Percentiles rank a stretch among this genome's conserved stretches.
Evolutionary conservation across 1,140 invertebrate genomes (phyloP).

Genomic region (Zelostemma sp.): DNA sequence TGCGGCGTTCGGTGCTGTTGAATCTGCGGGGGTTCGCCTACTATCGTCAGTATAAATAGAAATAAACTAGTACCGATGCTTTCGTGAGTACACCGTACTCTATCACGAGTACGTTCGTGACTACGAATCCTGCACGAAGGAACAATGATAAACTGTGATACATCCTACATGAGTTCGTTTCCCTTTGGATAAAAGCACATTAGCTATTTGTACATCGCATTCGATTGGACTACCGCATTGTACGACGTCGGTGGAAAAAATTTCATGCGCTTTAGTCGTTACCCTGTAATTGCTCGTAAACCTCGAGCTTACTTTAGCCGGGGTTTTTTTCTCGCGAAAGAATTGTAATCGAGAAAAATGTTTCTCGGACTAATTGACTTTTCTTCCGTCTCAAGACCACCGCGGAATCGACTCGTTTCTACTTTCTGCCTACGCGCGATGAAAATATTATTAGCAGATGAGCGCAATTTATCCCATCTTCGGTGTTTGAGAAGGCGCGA

Average conservation of each 20-base stretch:
- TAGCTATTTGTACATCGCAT: conserved; percentile 27
- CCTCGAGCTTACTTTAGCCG: not conserved
- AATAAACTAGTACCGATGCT: conserved; percentile 42
- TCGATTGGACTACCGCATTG: conserved; percentile 21
- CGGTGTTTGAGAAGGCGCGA: not conserved
- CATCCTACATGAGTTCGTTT: conserved; percentile 41
- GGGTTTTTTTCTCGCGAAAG: not conserved
- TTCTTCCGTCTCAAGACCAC: not conserved
- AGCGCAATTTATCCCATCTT: conserved; percentile 16
- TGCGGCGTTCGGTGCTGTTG: conserved; percentile 2
- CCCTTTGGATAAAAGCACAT: conserved; percentile 30
- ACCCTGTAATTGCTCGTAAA: conserved; percentile 3
- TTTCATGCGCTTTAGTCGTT: conserved; percentile 8
- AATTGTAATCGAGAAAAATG: no score
- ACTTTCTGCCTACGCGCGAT: not conserved
- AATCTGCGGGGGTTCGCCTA: conserved; percentile 12
- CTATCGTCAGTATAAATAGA: conserved; percentile 23
- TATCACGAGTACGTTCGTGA: conserved; percentile 43
- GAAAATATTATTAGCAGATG: conserved; percentile 16
- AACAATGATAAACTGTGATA: conserved; percentile 39
- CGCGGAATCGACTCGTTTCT: not conserved
- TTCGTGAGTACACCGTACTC: conserved; percentile 32
- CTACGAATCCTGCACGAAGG: conserved; percentile 37
- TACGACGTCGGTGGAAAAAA: conserved; percentile 19
- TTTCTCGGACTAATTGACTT: not conserved